These are phyloP conservation scores for Uloborus diversus DNA, from an alignment of 1,140 invertebrate species.

Conservation along the genomic window DNA sequence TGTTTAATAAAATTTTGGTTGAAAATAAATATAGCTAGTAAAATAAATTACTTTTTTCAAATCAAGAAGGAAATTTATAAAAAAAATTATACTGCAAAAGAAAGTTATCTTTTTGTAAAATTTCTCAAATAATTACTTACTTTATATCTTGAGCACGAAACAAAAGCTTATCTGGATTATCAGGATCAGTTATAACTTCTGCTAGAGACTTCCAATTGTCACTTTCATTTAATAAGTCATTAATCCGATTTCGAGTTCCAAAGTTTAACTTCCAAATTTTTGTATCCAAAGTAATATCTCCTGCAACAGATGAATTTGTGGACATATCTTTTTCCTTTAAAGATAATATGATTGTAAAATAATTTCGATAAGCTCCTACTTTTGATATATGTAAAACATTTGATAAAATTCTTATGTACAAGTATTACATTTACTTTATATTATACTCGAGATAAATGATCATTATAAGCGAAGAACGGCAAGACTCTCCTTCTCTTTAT, in stretches of 20 bases:
- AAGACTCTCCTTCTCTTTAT: too few species aligned
- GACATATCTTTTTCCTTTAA: too few species aligned
- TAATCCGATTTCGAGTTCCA: not conserved
- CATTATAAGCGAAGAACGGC: too few species aligned
- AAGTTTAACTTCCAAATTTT: constrained; percentile 12
- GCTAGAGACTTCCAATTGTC: constrained; percentile 31
- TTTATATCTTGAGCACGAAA: constrained; percentile 25
- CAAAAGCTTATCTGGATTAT: constrained; percentile 5
- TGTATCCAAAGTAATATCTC: too few species aligned
- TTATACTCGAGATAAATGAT: too few species aligned
- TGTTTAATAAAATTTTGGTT: not conserved
- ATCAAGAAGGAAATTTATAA: not conserved
- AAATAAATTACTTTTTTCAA: not conserved
- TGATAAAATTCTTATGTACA: too few species aligned
- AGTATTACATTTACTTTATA: too few species aligned
- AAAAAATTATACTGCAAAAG: not conserved
- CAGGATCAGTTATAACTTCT: constrained; percentile 22
- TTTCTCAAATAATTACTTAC: not conserved
- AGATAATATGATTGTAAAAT: too few species aligned
- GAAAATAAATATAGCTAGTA: not conserved
- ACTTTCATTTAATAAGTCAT: constrained; percentile 1
- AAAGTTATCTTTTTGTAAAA: not conserved
- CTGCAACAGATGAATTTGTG: too few species aligned
- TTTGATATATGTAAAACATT: too few species aligned
- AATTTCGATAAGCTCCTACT: too few species aligned